Percentiles rank a stretch among this genome's conserved stretches.
Conservation (phyloP, 2,113 vertebrate genomes). For the Pluvianellus socialis region DNA sequence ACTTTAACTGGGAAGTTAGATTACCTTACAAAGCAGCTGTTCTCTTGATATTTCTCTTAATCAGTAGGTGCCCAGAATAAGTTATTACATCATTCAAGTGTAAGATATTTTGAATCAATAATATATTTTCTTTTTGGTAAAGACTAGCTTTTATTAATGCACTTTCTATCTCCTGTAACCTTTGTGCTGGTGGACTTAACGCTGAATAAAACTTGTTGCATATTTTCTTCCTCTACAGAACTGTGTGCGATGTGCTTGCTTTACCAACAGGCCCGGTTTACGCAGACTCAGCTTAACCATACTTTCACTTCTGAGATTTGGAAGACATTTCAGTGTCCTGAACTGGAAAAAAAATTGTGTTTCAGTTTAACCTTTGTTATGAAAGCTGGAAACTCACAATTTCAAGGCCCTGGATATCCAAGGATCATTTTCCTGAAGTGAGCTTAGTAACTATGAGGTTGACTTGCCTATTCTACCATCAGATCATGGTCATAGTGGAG, state of each 20-base stretch:
- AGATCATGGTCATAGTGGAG: neutral
- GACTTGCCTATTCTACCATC: neutral
- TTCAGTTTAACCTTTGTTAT: neutral
- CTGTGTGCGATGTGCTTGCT: neutral
- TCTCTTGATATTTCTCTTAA: slow-evolving; percentile 69
- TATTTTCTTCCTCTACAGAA: slow-evolving; percentile 68
- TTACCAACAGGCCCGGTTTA: neutral
- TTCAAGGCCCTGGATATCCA: neutral
- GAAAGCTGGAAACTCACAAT: neutral
- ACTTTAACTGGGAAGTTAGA: neutral
- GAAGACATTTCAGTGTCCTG: neutral
- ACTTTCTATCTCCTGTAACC: slow-evolving; percentile 88
- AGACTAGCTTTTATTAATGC: slow-evolving; percentile 93
- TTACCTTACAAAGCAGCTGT: slow-evolving; percentile 44
- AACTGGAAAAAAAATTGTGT: neutral
- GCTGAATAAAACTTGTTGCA: slow-evolving; percentile 79
- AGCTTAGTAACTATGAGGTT: neutral
- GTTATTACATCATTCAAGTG: slow-evolving; percentile 85
- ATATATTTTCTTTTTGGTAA: slow-evolving; percentile 86
- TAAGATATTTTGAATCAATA: slow-evolving; percentile 87
- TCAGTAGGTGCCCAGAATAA: slow-evolving; percentile 79
- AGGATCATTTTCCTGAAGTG: neutral
- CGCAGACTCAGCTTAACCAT: neutral
- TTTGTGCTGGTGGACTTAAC: slow-evolving; percentile 80
- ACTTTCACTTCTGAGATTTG: neutral